Evolutionary conservation across 2,797 vertebrate genomes (phyloP).

Genomic region (Sebastes ruberrimus): DNA sequence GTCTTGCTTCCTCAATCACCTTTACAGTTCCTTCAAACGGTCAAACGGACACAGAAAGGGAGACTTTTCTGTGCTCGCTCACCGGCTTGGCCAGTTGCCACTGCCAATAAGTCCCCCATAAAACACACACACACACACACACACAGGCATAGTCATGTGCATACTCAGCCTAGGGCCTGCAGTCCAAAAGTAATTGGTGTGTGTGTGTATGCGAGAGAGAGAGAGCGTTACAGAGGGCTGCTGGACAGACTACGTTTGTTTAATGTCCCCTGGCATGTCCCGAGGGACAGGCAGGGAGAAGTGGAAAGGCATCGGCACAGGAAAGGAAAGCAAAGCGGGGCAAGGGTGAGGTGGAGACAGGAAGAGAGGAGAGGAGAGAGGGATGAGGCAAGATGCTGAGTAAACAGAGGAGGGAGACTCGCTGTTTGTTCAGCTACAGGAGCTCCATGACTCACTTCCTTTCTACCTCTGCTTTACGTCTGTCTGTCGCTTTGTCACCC

Average conservation of each 20-base stretch:
- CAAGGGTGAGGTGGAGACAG: slow-evolving; percentile 53
- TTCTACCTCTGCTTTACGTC: not conserved
- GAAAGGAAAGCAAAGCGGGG: slow-evolving; percentile 48
- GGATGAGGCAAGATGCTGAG: slow-evolving; percentile 39
- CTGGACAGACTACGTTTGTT: slow-evolving; percentile 59
- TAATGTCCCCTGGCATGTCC: slow-evolving; percentile 61
- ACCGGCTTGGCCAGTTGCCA: slow-evolving; percentile 39
- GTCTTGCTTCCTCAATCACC: slow-evolving; percentile 66
- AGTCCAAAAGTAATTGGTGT: slow-evolving; percentile 46
- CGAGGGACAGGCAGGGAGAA: slow-evolving; percentile 42
- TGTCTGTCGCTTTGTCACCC: not conserved
- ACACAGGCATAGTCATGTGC: slow-evolving; percentile 16
- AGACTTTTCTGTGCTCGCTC: slow-evolving; percentile 31
- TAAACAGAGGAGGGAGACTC: slow-evolving; percentile 48
- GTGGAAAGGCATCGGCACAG: slow-evolving; percentile 42
- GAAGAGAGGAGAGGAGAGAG: slow-evolving; percentile 36
- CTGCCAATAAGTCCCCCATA: slow-evolving; percentile 39
- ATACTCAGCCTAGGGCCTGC: slow-evolving; percentile 27
- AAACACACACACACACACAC: slow-evolving; percentile 32
- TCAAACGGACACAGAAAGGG: slow-evolving; percentile 47
- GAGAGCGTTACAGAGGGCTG: slow-evolving; percentile 14
- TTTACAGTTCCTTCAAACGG: slow-evolving; percentile 61
- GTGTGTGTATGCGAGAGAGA: not conserved
- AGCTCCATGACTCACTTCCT: slow-evolving; percentile 43
- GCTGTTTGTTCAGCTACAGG: slow-evolving; percentile 46